These are phyloP conservation scores for Dioctria rufipes DNA, from an alignment of 2,888 invertebrate species.

Conservation along the genomic window DNA sequence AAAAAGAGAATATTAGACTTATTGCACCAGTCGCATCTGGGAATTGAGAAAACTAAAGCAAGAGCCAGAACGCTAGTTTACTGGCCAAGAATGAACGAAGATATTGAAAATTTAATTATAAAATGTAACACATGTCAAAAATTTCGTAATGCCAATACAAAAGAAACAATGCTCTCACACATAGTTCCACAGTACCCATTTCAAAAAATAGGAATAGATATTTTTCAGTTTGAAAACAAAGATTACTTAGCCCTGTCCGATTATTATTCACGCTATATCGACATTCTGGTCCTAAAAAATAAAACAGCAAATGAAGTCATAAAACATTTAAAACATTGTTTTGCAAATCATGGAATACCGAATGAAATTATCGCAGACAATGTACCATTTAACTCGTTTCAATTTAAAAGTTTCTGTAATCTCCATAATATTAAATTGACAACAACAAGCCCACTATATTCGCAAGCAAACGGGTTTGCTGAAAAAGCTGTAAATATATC, in stretches of 20 bases:
- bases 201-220: constrained; percentile 62
- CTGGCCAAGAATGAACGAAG: constrained; percentile 40
- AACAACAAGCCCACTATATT: constrained; percentile 60
- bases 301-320: constrained; percentile 15
- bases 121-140: constrained; percentile 51
- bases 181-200: constrained; percentile 27
- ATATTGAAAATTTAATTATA: constrained; percentile 42
- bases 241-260: constrained; percentile 61
- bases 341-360: constrained; percentile 59
- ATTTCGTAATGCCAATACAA: constrained; percentile 14
- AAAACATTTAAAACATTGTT: neutral
- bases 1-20: neutral
- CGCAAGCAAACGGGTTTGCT: constrained; percentile 60
- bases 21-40: constrained; percentile 39
- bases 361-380: constrained; percentile 60
- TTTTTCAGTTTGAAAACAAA: constrained; percentile 54
- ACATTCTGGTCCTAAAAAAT: constrained; percentile 43
- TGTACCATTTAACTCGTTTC: constrained; percentile 60
- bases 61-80: constrained; percentile 45
- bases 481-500: constrained; percentile 31
- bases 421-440: constrained; percentile 58
- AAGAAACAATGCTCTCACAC: constrained; percentile 27
- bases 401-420: constrained; percentile 60
- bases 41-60: constrained; percentile 51
- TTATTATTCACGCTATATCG: constrained; percentile 59